These are phyloP conservation scores for Apantesis nais DNA, from an alignment of 2,888 invertebrate species.

Conservation along the genomic window DNA sequence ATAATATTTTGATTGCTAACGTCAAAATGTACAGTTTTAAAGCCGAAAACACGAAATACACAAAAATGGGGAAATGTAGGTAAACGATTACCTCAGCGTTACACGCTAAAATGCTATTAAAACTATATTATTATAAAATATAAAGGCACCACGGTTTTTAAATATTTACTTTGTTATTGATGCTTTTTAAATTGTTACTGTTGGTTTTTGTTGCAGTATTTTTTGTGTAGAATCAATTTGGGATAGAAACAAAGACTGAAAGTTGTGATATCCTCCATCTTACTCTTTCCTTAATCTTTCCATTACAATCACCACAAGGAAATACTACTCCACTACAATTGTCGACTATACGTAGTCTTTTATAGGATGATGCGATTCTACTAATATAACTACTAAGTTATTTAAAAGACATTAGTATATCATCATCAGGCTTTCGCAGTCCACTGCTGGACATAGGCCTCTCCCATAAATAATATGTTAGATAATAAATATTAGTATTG, in stretches of 20 bases:
- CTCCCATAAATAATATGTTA: too few relatives aligned
- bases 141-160: slow-evolving; percentile 19
- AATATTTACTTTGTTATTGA: slow-evolving; percentile 7
- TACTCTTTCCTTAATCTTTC: background rate
- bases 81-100: slow-evolving; percentile 47
- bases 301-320: too few relatives aligned
- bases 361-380: too few relatives aligned
- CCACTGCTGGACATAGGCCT: too few relatives aligned
- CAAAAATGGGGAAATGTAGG: slow-evolving; percentile 42
- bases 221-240: background rate
- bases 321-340: background rate
- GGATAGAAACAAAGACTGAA: background rate
- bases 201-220: background rate
- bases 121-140: slow-evolving; percentile 21
- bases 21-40: slow-evolving; percentile 21
- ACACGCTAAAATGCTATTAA: slow-evolving; percentile 48
- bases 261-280: background rate
- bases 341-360: background rate
- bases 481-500: too few relatives aligned
- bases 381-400: too few relatives aligned
- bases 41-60: slow-evolving; percentile 38
- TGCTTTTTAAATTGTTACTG: slow-evolving; percentile 12
- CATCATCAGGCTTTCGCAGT: too few relatives aligned
- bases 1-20: slow-evolving; percentile 30
- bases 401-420: too few relatives aligned